Conservation (phyloP, 64 coral and sea anemone genomes). For the Trachythela sp. region DNA sequence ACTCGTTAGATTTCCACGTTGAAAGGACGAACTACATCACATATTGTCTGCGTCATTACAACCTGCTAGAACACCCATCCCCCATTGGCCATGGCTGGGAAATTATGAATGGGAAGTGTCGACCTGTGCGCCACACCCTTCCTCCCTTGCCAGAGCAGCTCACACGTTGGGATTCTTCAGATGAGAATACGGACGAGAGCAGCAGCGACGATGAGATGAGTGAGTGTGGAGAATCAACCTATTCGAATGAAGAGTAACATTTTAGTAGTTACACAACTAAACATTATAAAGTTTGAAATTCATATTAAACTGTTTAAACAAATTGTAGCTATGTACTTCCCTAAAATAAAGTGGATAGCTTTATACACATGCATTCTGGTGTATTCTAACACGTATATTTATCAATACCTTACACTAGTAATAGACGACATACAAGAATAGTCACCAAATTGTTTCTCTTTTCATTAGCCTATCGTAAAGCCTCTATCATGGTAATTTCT, state of each 20-base stretch:
- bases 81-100: conserved; percentile 4
- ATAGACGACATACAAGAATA: no score
- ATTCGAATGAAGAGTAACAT: background rate
- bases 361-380: background rate
- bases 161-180: background rate
- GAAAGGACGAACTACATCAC: conserved; percentile 16
- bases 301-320: conserved; percentile 11
- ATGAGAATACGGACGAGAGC: background rate
- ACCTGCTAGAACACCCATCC: conserved; percentile 17
- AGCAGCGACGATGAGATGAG: conserved; percentile 8
- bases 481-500: background rate
- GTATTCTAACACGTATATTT: no score
- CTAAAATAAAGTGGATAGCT: background rate
- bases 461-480: no score
- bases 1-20: conserved; percentile 21
- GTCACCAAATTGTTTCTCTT: no score
- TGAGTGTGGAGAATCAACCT: background rate
- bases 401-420: no score
- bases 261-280: background rate
- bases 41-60: conserved; percentile 16
- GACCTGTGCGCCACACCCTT: background rate
- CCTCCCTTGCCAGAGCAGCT: background rate
- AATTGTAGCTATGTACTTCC: background rate
- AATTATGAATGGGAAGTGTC: conserved; percentile 11
- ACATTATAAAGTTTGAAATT: background rate